These are phyloP conservation scores for Epistrophella euchroma DNA, from an alignment of 2,888 invertebrate genomes.

Conservation along the genomic window DNA sequence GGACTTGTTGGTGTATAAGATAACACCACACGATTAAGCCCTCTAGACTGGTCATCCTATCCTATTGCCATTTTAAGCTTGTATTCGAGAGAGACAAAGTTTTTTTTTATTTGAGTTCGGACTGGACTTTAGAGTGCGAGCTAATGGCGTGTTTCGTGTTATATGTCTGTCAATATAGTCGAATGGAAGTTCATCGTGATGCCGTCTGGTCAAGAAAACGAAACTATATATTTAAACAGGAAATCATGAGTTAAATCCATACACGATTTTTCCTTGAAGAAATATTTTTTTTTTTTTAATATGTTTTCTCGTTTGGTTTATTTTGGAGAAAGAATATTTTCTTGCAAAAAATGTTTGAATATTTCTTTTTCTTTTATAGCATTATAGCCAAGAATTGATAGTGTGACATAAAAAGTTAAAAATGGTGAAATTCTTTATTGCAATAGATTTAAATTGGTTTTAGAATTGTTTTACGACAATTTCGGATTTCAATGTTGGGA, in stretches of 20 bases:
- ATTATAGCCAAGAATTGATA: background rate
- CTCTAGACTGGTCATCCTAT: slow-evolving; percentile 44
- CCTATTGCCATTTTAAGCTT: background rate
- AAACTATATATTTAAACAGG: slow-evolving; percentile 59
- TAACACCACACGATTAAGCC: slow-evolving; percentile 74
- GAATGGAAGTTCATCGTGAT: slow-evolving; percentile 68
- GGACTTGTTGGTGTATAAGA: slow-evolving; percentile 67
- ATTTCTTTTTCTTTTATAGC: background rate
- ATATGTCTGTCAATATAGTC: slow-evolving; percentile 49
- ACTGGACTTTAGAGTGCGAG: slow-evolving; percentile 29
- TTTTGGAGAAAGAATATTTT: background rate
- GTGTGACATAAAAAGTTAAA: background rate
- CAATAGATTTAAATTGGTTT: too few relatives aligned
- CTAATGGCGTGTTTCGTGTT: slow-evolving; percentile 67
- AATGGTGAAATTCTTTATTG: background rate
- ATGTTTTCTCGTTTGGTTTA: slow-evolving; percentile 6
- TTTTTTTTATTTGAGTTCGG: slow-evolving; percentile 2
- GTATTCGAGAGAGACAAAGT: background rate
- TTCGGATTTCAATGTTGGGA: too few relatives aligned
- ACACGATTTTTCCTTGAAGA: slow-evolving; percentile 75
- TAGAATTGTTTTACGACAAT: too few relatives aligned
- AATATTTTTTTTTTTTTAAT: slow-evolving; percentile 45
- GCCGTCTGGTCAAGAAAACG: slow-evolving; percentile 52
- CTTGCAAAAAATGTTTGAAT: background rate
- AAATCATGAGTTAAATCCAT: slow-evolving; percentile 74